Base-by-base conservation (phyloP, 2,113 vertebrate species). In the Chloroceryle aenea region DNA sequence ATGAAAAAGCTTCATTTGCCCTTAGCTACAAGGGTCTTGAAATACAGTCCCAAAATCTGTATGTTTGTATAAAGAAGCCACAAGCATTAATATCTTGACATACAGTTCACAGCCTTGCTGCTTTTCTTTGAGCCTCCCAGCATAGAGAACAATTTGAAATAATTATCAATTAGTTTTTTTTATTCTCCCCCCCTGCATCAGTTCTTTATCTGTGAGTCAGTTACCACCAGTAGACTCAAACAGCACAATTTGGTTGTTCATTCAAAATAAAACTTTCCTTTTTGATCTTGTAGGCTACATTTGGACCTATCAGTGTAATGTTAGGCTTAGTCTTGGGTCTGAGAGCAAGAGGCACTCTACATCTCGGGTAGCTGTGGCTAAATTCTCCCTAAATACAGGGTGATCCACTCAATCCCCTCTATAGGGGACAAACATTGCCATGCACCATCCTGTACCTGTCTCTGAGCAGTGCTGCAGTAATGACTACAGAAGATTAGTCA, bases 61-160 rank as follows among this genome's bases (percentile, higher is more conserved):
- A 16, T 84, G 47, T 93, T 96, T 96, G 82, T 80, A 84, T 96
- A 87, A 94, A 97, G 90, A 95, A 97, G 95, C 69, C 90, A 94
- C 59, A 94, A 71, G 23, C 50, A 83, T 96, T 89, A 64, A 55
- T 93, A 94, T 87, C 87, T 83, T 81, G 82, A 77, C 93, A 30
- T 85, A 79, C 29, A 87, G 43, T 97, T 97, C 95, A 93, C 62
- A 94, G 75, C 61, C 94, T 95, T 97, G 93, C 88, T 82, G 0
- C 78, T 96, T 97, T 95, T 90, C 87, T 61, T 79, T 86, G 77
- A 86, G 87, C 90, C 96, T 90, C 85, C 78, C 76, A 84, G 88
- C 74, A 93, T 13, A 96, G 59, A 89, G 83, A 84, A 95, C 43
- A 96, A 95, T 96, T 94, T 75, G 30, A 95, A 97, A 95, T 93